phyloP scores from a whole-genome alignment of 2,113 vertebrate genomes.

The Dascyllus trimaculatus region DNA sequence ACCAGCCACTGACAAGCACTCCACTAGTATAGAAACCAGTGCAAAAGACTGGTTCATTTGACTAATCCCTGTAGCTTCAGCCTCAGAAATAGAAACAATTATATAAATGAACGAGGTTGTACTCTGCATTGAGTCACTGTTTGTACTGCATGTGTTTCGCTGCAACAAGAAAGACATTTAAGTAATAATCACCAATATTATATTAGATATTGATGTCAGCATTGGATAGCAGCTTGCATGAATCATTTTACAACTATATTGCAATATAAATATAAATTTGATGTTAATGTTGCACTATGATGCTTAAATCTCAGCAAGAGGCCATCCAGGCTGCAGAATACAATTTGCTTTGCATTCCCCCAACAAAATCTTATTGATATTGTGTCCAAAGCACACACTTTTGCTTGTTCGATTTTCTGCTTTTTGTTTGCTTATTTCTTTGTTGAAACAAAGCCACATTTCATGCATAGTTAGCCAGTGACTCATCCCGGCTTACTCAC shows the following conservation, averaged over 20 bases:
- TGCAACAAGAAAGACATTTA: not conserved
- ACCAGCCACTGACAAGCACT: constrained; percentile 61
- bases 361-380: constrained; percentile 14
- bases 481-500: constrained; percentile 48
- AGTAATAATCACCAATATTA: not conserved
- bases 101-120: constrained; percentile 34
- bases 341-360: constrained; percentile 11
- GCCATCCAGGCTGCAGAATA: not conserved
- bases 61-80: constrained; percentile 52
- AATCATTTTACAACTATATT: not conserved
- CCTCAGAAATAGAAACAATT: constrained; percentile 42
- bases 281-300: not conserved
- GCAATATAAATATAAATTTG: not conserved
- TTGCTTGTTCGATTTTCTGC: constrained; percentile 31
- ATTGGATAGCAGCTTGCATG: not conserved
- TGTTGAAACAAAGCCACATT: constrained; percentile 50
- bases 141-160: not conserved
- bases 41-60: constrained; percentile 30
- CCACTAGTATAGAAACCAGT: constrained; percentile 22
- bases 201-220: not conserved
- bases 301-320: not conserved
- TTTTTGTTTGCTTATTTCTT: constrained; percentile 43
- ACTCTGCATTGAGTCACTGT: not conserved
- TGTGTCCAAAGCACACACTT: constrained; percentile 10
- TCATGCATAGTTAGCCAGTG: constrained; percentile 38